Conservation (phyloP, 2,113 vertebrate species). For the Speoplatyrhinus poulsoni region DNA sequence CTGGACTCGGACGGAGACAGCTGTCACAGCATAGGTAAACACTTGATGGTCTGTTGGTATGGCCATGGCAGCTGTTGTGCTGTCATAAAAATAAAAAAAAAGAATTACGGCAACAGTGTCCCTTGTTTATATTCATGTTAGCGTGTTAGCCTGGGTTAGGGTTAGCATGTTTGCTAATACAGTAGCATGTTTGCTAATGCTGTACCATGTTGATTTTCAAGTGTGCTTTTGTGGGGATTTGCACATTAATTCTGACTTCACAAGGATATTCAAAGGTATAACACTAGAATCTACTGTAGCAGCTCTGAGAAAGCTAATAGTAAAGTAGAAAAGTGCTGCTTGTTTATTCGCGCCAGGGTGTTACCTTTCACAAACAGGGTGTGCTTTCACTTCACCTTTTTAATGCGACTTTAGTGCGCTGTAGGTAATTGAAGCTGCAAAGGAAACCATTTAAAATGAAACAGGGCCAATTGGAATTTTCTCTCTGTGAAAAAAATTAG, state of each 20-base stretch:
- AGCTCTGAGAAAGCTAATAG: too few relatives aligned
- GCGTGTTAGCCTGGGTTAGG: too few relatives aligned
- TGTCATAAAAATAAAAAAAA: neutral
- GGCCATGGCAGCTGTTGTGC: neutral
- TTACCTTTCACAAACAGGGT: neutral
- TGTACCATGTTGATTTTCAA: too few relatives aligned
- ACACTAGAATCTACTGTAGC: too few relatives aligned
- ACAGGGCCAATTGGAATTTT: neutral
- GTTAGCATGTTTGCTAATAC: too few relatives aligned
- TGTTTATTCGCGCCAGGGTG: neutral
- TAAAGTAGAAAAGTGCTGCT: too few relatives aligned
- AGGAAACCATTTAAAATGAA: neutral
- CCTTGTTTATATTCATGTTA: too few relatives aligned
- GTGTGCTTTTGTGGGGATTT: too few relatives aligned
- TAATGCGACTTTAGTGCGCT: neutral
- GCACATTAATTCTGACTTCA: too few relatives aligned
- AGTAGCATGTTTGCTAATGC: too few relatives aligned
- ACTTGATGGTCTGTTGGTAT: neutral
- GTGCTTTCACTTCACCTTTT: neutral
- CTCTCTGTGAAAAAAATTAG: slow-evolving; percentile 19
- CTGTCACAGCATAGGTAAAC: slow-evolving; percentile 88
- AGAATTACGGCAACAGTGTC: neutral
- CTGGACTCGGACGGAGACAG: slow-evolving; percentile 88
- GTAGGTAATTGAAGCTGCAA: neutral
- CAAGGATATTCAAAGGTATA: too few relatives aligned